Evolutionary conservation across 1,140 invertebrate genomes (phyloP).

Genomic region (Lasioglossum baleicum): DNA sequence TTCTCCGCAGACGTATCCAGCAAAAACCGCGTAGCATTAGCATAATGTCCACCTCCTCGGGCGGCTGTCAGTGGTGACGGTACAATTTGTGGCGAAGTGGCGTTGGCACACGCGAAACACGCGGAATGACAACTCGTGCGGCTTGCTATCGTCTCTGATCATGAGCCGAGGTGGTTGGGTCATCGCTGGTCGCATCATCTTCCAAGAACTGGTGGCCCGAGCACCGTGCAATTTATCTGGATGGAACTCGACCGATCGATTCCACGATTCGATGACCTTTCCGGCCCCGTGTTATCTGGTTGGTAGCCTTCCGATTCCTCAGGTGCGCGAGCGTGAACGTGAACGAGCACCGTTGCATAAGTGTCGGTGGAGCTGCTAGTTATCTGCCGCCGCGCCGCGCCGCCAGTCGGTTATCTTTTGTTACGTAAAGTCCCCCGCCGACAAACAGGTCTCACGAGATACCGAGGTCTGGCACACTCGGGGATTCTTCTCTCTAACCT

Average conservation of each 20-base stretch:
- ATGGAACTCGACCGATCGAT: neutral
- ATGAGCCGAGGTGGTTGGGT: neutral
- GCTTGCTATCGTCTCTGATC: constrained; percentile 22
- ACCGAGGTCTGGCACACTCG: constrained; percentile 15
- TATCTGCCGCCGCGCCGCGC: constrained; percentile 31
- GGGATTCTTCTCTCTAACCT: constrained; percentile 24
- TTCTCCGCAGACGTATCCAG: too few relatives aligned
- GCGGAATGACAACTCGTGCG: constrained; percentile 49
- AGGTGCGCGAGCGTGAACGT: neutral
- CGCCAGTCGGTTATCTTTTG: constrained; percentile 44
- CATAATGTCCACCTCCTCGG: constrained; percentile 45
- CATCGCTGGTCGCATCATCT: neutral
- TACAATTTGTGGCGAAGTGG: constrained; percentile 41
- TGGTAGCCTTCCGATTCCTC: neutral
- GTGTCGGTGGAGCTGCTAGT: constrained; percentile 25
- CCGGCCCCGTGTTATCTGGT: neutral
- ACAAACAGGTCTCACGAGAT: constrained; percentile 54
- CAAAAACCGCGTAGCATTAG: constrained; percentile 36
- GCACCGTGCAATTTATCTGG: neutral
- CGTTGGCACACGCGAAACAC: constrained; percentile 42
- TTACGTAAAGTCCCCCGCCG: constrained; percentile 53
- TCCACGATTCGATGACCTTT: constrained; percentile 8
- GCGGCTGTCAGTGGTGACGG: constrained; percentile 19
- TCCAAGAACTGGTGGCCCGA: neutral
- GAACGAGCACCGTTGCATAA: constrained; percentile 22